These are phyloP conservation scores for Gambusia yucatana DNA, from an alignment of 2,797 vertebrate genomes.

Conservation along the genomic window DNA sequence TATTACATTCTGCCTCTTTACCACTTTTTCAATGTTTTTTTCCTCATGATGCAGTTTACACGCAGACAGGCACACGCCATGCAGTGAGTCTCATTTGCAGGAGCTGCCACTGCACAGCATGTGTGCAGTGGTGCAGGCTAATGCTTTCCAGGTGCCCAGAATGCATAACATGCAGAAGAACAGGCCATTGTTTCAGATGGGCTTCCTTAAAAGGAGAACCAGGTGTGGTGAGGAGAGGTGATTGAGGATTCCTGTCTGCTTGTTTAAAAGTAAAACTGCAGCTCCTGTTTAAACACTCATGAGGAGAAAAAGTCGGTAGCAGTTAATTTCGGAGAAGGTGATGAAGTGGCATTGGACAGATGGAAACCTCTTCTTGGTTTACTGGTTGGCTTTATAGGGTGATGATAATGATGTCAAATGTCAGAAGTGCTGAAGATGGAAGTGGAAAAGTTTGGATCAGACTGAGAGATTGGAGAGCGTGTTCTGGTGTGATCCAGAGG, in stretches of 20 bases:
- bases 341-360: constrained; percentile 16
- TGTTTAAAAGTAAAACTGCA: neutral
- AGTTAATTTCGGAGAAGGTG: neutral
- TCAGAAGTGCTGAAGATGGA: constrained; percentile 4
- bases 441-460: neutral
- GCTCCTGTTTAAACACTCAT: constrained; percentile 1
- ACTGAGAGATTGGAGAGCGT: neutral
- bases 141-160: constrained; percentile 71
- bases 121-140: constrained; percentile 57
- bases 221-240: constrained; percentile 45
- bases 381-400: constrained; percentile 13
- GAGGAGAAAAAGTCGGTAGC: neutral
- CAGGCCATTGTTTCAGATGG: constrained; percentile 58
- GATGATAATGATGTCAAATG: constrained; percentile 23
- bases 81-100: constrained; percentile 55
- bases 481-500: neutral
- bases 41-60: constrained; percentile 7
- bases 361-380: constrained; percentile 18
- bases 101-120: constrained; percentile 63
- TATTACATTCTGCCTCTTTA: neutral
- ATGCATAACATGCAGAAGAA: constrained; percentile 40
- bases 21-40: neutral
- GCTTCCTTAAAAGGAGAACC: constrained; percentile 58
- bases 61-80: constrained; percentile 22
- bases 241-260: constrained; percentile 5